A percentile compares a stretch with the other conserved stretches of the same genome.
phyloP scores from a whole-genome alignment of 2,888 invertebrate genomes.

The Quadroppia sp. region DNA sequence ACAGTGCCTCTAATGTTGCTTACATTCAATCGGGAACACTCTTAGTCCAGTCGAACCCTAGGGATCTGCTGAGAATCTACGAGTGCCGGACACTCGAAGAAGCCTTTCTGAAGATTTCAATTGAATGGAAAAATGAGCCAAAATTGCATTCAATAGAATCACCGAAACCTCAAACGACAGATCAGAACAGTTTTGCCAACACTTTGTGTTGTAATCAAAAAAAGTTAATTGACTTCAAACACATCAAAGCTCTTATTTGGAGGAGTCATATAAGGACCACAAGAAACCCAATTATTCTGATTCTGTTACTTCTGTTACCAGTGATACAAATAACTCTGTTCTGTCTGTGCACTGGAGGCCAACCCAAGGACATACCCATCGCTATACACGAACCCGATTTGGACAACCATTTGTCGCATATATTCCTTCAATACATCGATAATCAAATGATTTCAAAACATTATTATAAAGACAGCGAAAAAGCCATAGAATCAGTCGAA shows the following conservation, averaged over 20 bases:
- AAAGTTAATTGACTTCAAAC: neutral
- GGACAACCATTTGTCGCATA: constrained; percentile 8
- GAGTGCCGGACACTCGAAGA: constrained; percentile 66
- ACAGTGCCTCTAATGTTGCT: constrained; percentile 59
- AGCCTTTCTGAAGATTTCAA: constrained; percentile 77
- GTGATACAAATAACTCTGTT: constrained; percentile 26
- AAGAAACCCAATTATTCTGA: constrained; percentile 49
- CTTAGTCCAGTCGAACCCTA: constrained; percentile 83
- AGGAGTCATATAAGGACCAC: constrained; percentile 51
- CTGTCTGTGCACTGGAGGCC: constrained; percentile 22
- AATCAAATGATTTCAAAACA: neutral
- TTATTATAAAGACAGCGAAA: constrained; percentile 54
- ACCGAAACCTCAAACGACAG: neutral
- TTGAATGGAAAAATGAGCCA: constrained; percentile 30
- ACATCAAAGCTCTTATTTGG: constrained; percentile 48
- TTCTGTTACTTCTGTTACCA: constrained; percentile 31
- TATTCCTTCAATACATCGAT: constrained; percentile 17
- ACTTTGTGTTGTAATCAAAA: neutral
- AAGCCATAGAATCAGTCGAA: constrained; percentile 68
- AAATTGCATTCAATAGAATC: neutral
- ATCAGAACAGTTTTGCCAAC: neutral
- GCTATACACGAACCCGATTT: constrained; percentile 20
- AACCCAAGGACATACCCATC: constrained; percentile 10
- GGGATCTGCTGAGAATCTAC: constrained; percentile 59
- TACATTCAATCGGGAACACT: constrained; percentile 86